These are phyloP conservation scores for Myotis myotis DNA, from an alignment of 2,797 vertebrate species.

Conservation along the genomic window DNA sequence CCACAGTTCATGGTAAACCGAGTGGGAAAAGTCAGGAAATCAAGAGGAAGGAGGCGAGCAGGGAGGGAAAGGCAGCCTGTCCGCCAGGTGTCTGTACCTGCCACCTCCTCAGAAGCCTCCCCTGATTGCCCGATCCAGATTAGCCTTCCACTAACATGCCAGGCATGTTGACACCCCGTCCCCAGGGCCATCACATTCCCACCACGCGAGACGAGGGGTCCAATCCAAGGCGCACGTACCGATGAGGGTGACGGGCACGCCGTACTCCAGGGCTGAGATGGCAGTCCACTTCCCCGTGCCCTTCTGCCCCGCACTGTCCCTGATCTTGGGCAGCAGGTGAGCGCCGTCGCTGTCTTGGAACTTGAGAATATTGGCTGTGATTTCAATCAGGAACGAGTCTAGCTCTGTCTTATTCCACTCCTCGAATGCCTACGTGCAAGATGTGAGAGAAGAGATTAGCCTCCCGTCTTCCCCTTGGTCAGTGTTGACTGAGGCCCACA, in stretches of 20 bases:
- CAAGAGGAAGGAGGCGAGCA: not conserved
- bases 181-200: no score
- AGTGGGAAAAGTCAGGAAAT: not conserved
- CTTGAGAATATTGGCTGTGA: conserved; percentile 96
- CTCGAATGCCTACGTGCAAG: conserved; percentile 88
- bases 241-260: conserved; percentile 96
- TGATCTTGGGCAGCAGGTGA: conserved; percentile 94
- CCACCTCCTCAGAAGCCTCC: not conserved
- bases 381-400: conserved; percentile 98
- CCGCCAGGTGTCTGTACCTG: accelerated
- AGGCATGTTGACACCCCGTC: not conserved
- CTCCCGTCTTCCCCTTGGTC: not conserved
- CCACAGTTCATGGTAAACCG: not conserved
- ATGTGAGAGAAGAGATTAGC: no score
- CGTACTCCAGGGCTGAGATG: conserved; percentile 95
- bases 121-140: accelerated
- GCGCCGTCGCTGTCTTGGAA: conserved; percentile 89
- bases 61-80: not conserved
- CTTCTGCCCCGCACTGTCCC: conserved; percentile 97
- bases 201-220: accelerated
- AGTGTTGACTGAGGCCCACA: accelerated
- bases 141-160: not conserved
- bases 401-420: conserved; percentile 97
- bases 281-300: conserved; percentile 99
- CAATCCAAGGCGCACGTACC: conserved; percentile 81